Evolutionary conservation across 2,113 vertebrate species (phyloP).

Genomic region (Eptesicus fuscus): DNA sequence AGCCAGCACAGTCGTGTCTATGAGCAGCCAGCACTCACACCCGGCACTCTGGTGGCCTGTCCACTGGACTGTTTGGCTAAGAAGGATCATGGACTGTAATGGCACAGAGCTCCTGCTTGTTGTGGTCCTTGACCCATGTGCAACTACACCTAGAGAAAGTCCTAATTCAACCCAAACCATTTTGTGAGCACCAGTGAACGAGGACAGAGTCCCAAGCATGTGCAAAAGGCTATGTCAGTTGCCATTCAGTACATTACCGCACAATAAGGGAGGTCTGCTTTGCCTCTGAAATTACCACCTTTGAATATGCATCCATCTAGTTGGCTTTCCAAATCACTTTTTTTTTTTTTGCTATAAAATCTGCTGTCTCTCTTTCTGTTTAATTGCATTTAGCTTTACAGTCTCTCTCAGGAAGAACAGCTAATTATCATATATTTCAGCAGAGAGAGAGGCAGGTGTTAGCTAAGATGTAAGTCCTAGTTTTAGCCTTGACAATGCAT

Average conservation of each 20-base stretch:
- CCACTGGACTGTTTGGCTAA: not conserved
- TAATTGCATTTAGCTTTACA: constrained; percentile 64
- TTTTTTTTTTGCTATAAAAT: constrained; percentile 41
- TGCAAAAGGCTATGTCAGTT: not conserved
- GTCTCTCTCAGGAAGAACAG: constrained; percentile 40
- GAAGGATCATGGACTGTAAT: not conserved
- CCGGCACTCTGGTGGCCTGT: not conserved
- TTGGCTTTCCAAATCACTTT: constrained; percentile 15
- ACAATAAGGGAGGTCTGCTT: not conserved
- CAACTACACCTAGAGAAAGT: not conserved
- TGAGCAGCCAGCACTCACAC: not conserved
- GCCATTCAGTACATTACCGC: not conserved
- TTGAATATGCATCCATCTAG: constrained; percentile 35
- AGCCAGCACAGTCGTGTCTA: not conserved
- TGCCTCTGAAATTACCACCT: not conserved
- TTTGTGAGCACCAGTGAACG: not conserved
- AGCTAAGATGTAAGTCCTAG: not conserved
- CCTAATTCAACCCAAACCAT: not conserved
- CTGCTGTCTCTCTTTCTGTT: constrained; percentile 46
- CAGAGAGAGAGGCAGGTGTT: constrained; percentile 53
- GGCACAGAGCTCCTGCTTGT: not conserved
- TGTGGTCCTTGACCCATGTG: not conserved
- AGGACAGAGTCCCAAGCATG: not conserved
- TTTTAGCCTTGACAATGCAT: constrained; percentile 28
- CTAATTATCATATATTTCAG: constrained; percentile 62